Conservation (phyloP, 2,888 invertebrate species). For the Saturnia pavonia region DNA sequence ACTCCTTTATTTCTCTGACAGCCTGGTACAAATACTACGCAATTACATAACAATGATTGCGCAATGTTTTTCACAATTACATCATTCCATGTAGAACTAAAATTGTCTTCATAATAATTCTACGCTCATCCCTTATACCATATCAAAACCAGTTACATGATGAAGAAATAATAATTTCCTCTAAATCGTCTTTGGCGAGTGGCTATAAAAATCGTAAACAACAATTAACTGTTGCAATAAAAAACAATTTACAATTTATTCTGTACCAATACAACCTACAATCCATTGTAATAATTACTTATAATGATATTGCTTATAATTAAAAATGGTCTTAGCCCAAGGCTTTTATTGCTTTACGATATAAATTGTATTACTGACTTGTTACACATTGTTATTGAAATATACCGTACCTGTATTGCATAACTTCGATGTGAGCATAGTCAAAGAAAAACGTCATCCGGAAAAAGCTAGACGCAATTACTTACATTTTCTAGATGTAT, state of each 20-base stretch:
- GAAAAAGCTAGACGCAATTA: not conserved
- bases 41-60: conserved; percentile 9
- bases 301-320: not conserved
- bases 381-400: not conserved
- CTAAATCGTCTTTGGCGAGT: not conserved
- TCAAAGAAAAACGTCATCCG: not conserved
- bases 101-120: not conserved
- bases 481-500: no score
- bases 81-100: not conserved
- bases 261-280: not conserved
- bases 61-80: conserved; percentile 5
- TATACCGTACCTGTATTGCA: not conserved
- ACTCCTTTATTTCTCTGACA: not conserved
- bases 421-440: not conserved
- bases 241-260: not conserved
- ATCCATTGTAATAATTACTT: not conserved
- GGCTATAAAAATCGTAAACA: not conserved
- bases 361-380: not conserved
- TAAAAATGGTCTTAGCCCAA: no score
- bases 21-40: conserved; percentile 10
- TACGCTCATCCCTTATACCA: not conserved
- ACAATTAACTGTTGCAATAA: not conserved
- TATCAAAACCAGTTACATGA: not conserved
- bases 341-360: no score
- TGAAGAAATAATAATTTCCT: no score